Base-by-base conservation (phyloP, 1,140 invertebrate genomes). In the Diachasma alloeum region DNA sequence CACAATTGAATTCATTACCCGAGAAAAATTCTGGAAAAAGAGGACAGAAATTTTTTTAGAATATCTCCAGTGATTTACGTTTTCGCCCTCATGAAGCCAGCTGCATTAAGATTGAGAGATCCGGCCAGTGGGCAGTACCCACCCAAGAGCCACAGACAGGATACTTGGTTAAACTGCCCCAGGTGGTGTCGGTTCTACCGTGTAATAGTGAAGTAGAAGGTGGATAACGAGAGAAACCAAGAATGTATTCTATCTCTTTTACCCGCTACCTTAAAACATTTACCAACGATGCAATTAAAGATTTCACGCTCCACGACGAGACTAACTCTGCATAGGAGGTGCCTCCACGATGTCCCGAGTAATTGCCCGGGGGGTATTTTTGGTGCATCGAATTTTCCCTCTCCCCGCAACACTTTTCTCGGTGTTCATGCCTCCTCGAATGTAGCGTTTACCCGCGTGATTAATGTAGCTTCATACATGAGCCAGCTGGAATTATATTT, bases 201-300 rank as follows among this genome's bases (percentile, higher is more conserved):
- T 15, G 48, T 63, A 63, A 63, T 26, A 63, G 59, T 63, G 15
- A 63, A 63, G 59, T 63, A 26, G 71, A 72, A 59, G 15, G 42
- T 44, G 42, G 42, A 71, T 42, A 71, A 26, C 37, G 42, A 48
- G 67, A 39, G 71, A 72, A 53, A 59, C 10, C 26, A n/a, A 72
- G 46, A 56, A 31, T 26, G 22, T 15, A 42, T 48, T 48, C 68
- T 37, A n/a, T 72, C 70, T 46, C 67, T 39, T 69, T 56, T 56
- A 56, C 26, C 13, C 26, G 69, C 69, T 42, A 46, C 42, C 69
- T 48, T 71, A 24, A 71, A 71, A 22, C 69, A 24, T 71, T 71
- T 48, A 72, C 71, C 46, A 72, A 72, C 48, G 69, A 71, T 72
- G 46, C 48, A 72, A 72, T 72, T 72, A 72, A 72, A 72, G 71